A percentile compares a stretch with the other conserved stretches of the same genome.
Conservation (phyloP, 2,888 invertebrate species). For the Melikaiella ostensackeni region DNA sequence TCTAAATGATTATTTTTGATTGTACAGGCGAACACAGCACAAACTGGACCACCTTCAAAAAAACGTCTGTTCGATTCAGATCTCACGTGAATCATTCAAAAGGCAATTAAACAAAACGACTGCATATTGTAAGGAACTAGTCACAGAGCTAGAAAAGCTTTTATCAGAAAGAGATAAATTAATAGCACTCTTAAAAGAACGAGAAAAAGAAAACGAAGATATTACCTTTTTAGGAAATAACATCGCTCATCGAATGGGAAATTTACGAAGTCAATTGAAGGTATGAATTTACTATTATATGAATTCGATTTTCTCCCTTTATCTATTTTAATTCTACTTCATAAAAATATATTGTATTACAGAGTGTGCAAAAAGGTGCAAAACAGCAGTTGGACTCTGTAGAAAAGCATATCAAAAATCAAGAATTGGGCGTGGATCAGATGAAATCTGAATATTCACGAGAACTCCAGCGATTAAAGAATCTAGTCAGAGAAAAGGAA, state of each 20-base stretch:
- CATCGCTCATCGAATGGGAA: slow-evolving; percentile 78
- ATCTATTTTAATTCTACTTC: slow-evolving; percentile 4
- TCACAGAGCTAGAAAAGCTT: slow-evolving; percentile 79
- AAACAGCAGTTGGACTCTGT: slow-evolving; percentile 79
- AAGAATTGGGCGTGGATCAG: slow-evolving; percentile 76
- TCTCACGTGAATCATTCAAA: slow-evolving; percentile 78
- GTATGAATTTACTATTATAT: slow-evolving; percentile 66
- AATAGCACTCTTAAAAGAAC: slow-evolving; percentile 61
- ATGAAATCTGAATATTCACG: slow-evolving; percentile 78
- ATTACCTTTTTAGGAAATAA: slow-evolving; percentile 76
- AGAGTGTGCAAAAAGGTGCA: slow-evolving; percentile 79
- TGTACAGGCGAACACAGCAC: slow-evolving; percentile 75
- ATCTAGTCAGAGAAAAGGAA: slow-evolving; percentile 77
- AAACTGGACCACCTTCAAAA: slow-evolving; percentile 78
- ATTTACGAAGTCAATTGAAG: slow-evolving; percentile 78
- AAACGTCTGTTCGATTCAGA: slow-evolving; percentile 76
- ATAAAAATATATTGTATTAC: slow-evolving; percentile 49
- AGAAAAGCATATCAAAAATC: slow-evolving; percentile 78
- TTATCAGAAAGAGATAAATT: slow-evolving; percentile 71
- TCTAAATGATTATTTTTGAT: slow-evolving; percentile 17
- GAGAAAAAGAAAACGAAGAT: slow-evolving; percentile 69
- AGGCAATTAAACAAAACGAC: slow-evolving; percentile 79
- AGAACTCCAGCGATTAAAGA: slow-evolving; percentile 77
- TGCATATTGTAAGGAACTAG: slow-evolving; percentile 79
- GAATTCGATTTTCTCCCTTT: background rate